Evolutionary conservation across 2,888 invertebrate genomes (phyloP).

Genomic region (Troilus luridus): DNA sequence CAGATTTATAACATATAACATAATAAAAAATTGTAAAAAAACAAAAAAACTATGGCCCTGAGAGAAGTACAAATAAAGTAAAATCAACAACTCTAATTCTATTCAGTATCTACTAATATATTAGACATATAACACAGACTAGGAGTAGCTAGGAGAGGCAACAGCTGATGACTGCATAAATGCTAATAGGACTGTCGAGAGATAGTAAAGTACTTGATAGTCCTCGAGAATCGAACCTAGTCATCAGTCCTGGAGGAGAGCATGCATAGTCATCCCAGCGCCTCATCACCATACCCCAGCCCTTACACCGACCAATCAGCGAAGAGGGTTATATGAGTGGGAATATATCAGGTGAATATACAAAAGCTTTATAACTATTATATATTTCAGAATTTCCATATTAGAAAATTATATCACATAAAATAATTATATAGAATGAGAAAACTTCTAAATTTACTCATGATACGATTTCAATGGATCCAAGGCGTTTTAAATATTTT

Average conservation of each 20-base stretch:
- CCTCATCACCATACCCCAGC: neutral
- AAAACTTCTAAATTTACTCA: too few relatives aligned
- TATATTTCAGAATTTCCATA: too few relatives aligned
- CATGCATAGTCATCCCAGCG: neutral
- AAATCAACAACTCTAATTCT: neutral
- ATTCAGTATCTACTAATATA: neutral
- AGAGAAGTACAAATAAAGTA: too few relatives aligned
- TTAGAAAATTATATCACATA: too few relatives aligned
- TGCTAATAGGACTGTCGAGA: neutral
- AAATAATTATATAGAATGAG: too few relatives aligned
- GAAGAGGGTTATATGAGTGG: neutral
- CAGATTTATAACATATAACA: too few relatives aligned
- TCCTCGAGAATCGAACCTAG: neutral
- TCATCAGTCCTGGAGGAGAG: neutral
- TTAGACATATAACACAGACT: neutral
- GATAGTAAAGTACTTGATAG: neutral
- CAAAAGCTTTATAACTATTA: too few relatives aligned
- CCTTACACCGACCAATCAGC: constrained; percentile 21
- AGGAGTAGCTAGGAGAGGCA: neutral
- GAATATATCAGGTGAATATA: neutral
- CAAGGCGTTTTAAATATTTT: too few relatives aligned
- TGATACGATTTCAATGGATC: too few relatives aligned
- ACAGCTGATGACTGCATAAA: neutral
- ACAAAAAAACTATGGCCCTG: too few relatives aligned
- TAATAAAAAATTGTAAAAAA: too few relatives aligned